Conservation (phyloP, 2,888 invertebrate genomes). For the Meandrusa payeni region DNA sequence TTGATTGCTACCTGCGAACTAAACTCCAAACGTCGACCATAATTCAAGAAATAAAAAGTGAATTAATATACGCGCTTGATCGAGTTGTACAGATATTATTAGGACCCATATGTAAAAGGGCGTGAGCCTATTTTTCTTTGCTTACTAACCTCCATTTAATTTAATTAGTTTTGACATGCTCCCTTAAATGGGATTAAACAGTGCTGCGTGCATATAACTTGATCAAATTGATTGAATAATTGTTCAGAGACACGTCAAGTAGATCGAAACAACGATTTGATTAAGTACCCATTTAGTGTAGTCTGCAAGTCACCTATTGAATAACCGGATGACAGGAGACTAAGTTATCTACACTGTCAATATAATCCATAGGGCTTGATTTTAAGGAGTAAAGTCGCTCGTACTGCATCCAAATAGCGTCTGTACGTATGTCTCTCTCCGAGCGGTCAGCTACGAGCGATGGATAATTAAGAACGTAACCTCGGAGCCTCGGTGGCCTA, state of each 20-base stretch:
- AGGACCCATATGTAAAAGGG: no score
- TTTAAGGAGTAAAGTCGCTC: conserved; percentile 9
- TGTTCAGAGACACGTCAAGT: conserved; percentile 16
- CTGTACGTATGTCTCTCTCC: conserved; percentile 42
- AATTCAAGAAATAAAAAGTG: no score
- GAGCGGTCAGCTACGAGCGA: conserved; percentile 71
- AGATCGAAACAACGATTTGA: conserved; percentile 20
- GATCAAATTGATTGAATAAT: conserved; percentile 13
- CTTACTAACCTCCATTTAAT: no score
- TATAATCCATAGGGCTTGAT: conserved; percentile 21
- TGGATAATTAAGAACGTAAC: conserved; percentile 75
- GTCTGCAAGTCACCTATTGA: conserved; percentile 18
- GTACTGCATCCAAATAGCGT: conserved; percentile 23
- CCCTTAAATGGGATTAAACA: no score
- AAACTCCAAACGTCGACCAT: no score
- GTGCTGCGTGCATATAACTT: not conserved
- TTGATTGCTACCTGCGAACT: no score
- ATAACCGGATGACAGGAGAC: conserved; percentile 9
- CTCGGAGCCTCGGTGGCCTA: conserved; percentile 57
- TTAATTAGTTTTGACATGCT: no score
- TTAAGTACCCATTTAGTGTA: conserved; percentile 21
- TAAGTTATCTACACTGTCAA: not conserved
- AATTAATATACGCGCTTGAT: no score
- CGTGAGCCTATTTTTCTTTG: no score
- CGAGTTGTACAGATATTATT: no score